Evolutionary conservation across 92 coral and sea anemone species (phyloP).

Genomic region (Phenganax stokvisi): DNA sequence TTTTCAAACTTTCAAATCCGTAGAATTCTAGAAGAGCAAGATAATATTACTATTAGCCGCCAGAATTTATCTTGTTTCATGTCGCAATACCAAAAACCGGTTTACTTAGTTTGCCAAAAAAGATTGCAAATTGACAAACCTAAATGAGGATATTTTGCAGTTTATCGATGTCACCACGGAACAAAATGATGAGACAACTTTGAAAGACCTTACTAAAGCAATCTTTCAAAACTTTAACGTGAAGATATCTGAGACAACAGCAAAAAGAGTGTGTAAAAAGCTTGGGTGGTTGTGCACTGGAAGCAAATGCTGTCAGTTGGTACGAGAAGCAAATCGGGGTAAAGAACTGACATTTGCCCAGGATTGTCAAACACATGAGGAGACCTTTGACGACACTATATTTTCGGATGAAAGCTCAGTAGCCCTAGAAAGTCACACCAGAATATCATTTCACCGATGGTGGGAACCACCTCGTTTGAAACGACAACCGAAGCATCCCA

Average conservation of each 20-base stretch:
- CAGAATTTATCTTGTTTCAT: slow-evolving; percentile 43
- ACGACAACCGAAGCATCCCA: slow-evolving; percentile 38
- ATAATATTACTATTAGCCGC: slow-evolving; percentile 36
- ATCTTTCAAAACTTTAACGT: slow-evolving; percentile 3
- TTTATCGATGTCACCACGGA: slow-evolving; percentile 21
- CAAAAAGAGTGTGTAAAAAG: slow-evolving; percentile 9
- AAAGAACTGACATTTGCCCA: slow-evolving; percentile 13
- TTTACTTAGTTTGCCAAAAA: slow-evolving; percentile 4
- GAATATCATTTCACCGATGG: slow-evolving; percentile 25
- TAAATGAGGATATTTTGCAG: slow-evolving; percentile 7
- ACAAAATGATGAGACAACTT: slow-evolving; percentile 28
- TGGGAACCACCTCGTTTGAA: slow-evolving; percentile 40
- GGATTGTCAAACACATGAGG: slow-evolving; percentile 8
- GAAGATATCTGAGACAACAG: slow-evolving; percentile 29
- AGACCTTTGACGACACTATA: slow-evolving; percentile 16
- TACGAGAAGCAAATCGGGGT: slow-evolving; percentile 31
- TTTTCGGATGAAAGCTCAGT: slow-evolving; percentile 32
- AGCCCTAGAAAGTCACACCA: slow-evolving; percentile 33
- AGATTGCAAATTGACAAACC: neutral
- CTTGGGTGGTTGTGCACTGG: slow-evolving; percentile 40
- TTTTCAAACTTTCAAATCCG: slow-evolving; percentile 41
- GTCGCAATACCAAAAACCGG: slow-evolving; percentile 36
- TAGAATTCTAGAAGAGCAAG: slow-evolving; percentile 25
- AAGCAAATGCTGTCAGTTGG: slow-evolving; percentile 42
- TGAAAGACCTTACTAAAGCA: neutral